Base-by-base conservation (phyloP, 2,797 vertebrate species). In the Paramormyrops hopkinsi region DNA sequence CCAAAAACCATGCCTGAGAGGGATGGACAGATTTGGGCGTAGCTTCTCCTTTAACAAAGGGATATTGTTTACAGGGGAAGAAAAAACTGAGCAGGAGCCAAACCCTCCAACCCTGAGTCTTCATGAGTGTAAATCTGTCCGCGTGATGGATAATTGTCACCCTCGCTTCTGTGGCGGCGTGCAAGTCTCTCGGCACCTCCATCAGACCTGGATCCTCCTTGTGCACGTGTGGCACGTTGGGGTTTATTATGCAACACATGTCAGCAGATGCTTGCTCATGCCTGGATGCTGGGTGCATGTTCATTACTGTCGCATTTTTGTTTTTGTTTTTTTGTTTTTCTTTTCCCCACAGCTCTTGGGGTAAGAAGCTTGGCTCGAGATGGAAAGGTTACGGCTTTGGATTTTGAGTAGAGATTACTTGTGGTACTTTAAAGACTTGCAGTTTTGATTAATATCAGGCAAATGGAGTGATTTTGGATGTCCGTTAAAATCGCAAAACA, bases 151-250 rank as follows among this genome's bases (percentile, higher is more conserved):
- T 53, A 50, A 41, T 25, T 48, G 89, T 87, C 90, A 89, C 83
- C 3, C 84, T 73, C 22, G 59, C 62, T 11, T 89, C 76, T 37
- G 22, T 25, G 50, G 87, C 76, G 50, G 41, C 44, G 46, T 88
- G 89, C 76, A 90, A 91, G 92, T 93, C 92, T 92, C 50, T 94
- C 90, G 90, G n/a, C 92, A 91, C 90, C 69, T 33, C 44, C n/a
- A n/a, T 19, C 33, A 25, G 25, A 76, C 41, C 56, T 59, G 33
- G 87, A 89, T 88, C 89, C 86, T 91, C 90, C 37, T 53, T 89
- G 89, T 86, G 84, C 86, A 41, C 50, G 51, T 17, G 44, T 25
- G 41, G 69, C 79, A 86, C 48, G 88, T 33, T 51, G 54, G 14
- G 2, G 33, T 12, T 33, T 88, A 88, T 92, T 93, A 90, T 86